Evolutionary conservation across 2,113 vertebrate genomes (phyloP).

Genomic region (Mesocricetus auratus): DNA sequence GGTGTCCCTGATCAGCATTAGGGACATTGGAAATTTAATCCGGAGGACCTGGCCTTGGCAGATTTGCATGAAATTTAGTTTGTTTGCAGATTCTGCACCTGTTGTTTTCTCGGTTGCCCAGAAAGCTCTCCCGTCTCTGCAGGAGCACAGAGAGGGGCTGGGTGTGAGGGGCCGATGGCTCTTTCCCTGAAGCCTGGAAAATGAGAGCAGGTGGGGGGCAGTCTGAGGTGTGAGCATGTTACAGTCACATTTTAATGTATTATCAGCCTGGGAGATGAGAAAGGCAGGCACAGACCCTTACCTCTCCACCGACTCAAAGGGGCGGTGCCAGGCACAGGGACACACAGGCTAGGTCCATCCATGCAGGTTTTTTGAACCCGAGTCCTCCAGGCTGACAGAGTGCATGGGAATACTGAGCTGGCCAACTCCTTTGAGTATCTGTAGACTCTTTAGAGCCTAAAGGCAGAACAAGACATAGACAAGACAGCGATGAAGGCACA

Average conservation of each 20-base stretch:
- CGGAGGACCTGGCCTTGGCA: neutral
- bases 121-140: neutral
- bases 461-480: neutral
- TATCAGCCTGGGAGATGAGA: neutral
- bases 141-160: neutral
- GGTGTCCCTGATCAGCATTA: neutral
- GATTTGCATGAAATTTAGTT: neutral
- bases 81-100: neutral
- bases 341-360: neutral
- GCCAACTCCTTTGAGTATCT: neutral
- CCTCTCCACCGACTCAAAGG: too few relatives aligned
- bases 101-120: neutral
- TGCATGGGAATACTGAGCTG: neutral
- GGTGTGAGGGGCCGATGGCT: neutral
- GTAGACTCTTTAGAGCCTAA: neutral
- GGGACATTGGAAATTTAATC: neutral
- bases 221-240: too few relatives aligned
- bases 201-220: neutral
- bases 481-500: neutral
- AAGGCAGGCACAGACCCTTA: neutral
- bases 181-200: neutral
- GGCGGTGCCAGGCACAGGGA: too few relatives aligned
- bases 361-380: neutral
- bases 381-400: neutral
- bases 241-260: neutral